A percentile compares a stretch with the other conserved stretches of the same genome.
phyloP scores from a whole-genome alignment of 2,888 invertebrate species.

The Tortricodes alternella region DNA sequence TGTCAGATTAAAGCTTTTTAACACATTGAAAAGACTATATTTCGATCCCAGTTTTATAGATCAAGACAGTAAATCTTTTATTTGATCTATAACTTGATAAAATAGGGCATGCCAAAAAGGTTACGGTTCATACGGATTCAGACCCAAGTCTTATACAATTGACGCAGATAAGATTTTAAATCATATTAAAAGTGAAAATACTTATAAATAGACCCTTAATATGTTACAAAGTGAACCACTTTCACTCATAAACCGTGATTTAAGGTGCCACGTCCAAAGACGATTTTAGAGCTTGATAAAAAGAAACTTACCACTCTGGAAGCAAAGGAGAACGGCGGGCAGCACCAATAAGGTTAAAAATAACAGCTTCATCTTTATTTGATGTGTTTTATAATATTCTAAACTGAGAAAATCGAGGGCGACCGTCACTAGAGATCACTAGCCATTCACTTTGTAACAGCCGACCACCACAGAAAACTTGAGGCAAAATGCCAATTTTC shows the following conservation, averaged over 20 bases:
- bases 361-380: constrained; percentile 85
- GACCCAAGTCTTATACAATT: background rate
- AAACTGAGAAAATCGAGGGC: constrained; percentile 47
- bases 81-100: constrained; percentile 14
- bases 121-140: background rate
- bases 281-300: constrained; percentile 42
- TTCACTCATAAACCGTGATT: constrained; percentile 56
- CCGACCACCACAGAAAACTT: constrained; percentile 59
- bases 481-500: constrained; percentile 73
- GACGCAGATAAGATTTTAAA: background rate
- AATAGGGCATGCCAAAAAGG: constrained; percentile 8
- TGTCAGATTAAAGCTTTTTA: too few relatives aligned
- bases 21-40: background rate
- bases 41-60: background rate
- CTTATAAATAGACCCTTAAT: constrained; percentile 6
- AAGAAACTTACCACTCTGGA: constrained; percentile 87
- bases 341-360: constrained; percentile 85
- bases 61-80: background rate
- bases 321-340: constrained; percentile 87
- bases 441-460: constrained; percentile 70
- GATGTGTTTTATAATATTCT: constrained; percentile 41
- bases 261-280: constrained; percentile 72
- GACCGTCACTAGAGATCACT: constrained; percentile 55
- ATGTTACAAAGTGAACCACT: constrained; percentile 36
- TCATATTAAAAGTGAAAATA: background rate